Percentiles rank a stretch among this genome's conserved stretches.
Conservation (phyloP, 2,797 vertebrate genomes). For the Avahi laniger region DNA sequence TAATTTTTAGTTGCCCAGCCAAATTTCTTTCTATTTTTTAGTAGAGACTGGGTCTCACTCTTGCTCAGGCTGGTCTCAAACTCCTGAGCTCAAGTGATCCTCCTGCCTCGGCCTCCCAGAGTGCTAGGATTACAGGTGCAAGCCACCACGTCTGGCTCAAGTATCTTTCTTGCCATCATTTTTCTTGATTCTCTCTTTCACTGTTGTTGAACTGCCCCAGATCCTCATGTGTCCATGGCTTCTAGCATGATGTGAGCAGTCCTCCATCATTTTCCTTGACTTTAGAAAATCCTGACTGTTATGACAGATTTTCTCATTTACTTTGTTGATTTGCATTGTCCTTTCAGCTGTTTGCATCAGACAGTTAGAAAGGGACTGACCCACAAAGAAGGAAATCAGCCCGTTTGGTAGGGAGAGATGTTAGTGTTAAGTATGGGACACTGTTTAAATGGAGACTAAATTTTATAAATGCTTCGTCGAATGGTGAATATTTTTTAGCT, state of each 20-base stretch:
- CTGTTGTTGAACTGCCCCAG: neutral
- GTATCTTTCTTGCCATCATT: neutral
- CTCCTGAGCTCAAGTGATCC: too few species aligned
- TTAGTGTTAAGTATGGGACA: neutral
- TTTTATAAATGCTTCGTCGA: neutral
- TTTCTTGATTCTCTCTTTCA: slow-evolving; percentile 16
- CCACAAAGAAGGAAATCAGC: neutral
- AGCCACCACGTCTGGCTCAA: neutral
- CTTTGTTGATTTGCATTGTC: neutral
- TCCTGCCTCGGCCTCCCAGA: too few species aligned
- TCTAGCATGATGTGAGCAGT: neutral
- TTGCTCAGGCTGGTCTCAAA: too few species aligned
- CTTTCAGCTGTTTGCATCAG: neutral
- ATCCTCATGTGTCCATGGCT: neutral
- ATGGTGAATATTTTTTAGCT: neutral
- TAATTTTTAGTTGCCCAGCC: too few species aligned
- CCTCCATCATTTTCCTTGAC: neutral
- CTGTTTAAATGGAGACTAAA: neutral
- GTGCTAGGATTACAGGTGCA: too few species aligned
- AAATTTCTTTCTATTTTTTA: too few species aligned
- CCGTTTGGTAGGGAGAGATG: neutral
- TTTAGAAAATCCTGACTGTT: neutral
- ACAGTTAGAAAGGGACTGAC: neutral
- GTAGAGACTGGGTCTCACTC: too few species aligned
- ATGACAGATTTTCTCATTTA: neutral